Evolutionary conservation across 2,888 invertebrate genomes (phyloP).

Genomic region (Phortica okadai): DNA sequence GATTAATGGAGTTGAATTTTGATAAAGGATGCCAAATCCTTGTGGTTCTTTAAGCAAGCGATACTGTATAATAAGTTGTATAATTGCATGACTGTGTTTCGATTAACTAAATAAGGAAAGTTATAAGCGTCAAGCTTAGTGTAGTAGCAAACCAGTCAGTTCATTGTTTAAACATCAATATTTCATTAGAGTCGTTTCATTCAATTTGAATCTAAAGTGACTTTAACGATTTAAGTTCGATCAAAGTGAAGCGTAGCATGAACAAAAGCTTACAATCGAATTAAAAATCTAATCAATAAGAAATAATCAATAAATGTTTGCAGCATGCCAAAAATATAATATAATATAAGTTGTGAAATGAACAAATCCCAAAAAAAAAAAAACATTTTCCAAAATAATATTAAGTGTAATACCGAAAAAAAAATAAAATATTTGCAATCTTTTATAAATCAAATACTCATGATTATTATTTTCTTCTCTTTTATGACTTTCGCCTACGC

Average conservation of each 20-base stretch:
- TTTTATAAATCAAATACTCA: conserved; percentile 55
- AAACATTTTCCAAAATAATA: not conserved
- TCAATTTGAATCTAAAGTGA: no score
- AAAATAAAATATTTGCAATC: conserved; percentile 5
- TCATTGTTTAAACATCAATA: no score
- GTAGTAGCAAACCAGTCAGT: no score
- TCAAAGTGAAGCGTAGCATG: conserved; percentile 36
- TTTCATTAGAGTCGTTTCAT: no score
- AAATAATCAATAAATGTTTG: conserved; percentile 36
- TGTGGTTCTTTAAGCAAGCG: no score
- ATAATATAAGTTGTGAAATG: no score
- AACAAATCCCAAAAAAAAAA: conserved; percentile 30
- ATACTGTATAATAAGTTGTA: no score
- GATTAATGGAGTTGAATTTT: conserved; percentile 41
- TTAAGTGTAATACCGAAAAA: not conserved
- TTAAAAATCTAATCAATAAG: conserved; percentile 5
- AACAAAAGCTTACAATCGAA: conserved; percentile 40
- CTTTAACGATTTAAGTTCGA: no score
- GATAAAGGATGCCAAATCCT: not conserved
- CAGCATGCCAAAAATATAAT: conserved; percentile 28
- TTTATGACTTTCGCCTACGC: conserved; percentile 29
- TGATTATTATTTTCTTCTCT: conserved; percentile 52
- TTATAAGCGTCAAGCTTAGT: no score
- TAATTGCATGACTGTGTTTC: no score
- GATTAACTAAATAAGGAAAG: no score